Evolutionary conservation across 2,113 vertebrate species (phyloP).

Genomic region (Boulengeromyrus knoepffleri): DNA sequence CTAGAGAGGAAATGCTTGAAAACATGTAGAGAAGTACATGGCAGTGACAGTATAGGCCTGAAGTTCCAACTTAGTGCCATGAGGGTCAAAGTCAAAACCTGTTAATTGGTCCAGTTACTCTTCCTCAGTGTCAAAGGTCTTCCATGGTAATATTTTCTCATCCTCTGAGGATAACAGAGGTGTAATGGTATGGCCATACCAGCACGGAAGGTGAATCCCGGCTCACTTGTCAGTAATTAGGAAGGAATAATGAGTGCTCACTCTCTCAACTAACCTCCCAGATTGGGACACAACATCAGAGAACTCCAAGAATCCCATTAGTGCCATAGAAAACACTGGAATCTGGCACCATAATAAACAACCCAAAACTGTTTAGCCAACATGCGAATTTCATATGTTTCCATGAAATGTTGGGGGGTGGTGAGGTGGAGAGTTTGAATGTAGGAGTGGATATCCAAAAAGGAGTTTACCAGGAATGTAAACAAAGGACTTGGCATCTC

Average conservation of each 20-base stretch:
- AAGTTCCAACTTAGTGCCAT: constrained; percentile 13
- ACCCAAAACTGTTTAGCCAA: constrained; percentile 12
- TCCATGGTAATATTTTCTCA: constrained; percentile 11
- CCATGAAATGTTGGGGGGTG: not conserved
- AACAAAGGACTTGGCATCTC: constrained; percentile 18
- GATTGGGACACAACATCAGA: constrained; percentile 21
- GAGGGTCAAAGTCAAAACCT: constrained; percentile 11
- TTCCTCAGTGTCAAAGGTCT: constrained; percentile 15
- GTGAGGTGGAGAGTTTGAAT: not conserved
- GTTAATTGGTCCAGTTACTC: constrained; percentile 21
- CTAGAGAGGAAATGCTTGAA: not conserved
- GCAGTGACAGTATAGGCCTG: not conserved
- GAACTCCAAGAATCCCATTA: constrained; percentile 19
- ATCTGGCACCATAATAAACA: constrained; percentile 14
- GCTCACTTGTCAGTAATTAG: constrained; percentile 28
- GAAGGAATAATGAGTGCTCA: constrained; percentile 27
- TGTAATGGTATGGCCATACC: constrained; percentile 14
- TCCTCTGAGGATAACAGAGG: constrained; percentile 17
- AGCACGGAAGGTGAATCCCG: constrained; percentile 5
- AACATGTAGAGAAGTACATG: not conserved
- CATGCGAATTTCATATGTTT: constrained; percentile 5
- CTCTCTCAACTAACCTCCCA: constrained; percentile 23
- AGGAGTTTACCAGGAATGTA: constrained; percentile 17
- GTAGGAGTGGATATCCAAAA: not conserved
- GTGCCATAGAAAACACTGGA: constrained; percentile 9